These are phyloP conservation scores for Pangasius krempfi DNA, from an alignment of 2,797 vertebrate genomes.

Conservation along the genomic window DNA sequence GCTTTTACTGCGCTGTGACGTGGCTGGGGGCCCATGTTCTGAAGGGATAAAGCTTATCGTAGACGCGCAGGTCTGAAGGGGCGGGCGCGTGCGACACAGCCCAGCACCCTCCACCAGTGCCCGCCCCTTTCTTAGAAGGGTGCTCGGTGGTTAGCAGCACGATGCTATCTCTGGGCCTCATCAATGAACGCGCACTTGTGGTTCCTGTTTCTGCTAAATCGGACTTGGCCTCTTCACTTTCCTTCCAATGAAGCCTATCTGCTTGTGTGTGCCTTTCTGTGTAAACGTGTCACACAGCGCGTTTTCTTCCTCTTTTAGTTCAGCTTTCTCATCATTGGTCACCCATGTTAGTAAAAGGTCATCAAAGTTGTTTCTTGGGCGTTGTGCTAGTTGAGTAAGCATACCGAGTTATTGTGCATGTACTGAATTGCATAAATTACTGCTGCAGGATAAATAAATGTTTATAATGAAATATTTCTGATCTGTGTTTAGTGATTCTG, in stretches of 20 bases:
- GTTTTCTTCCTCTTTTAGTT: conserved; percentile 44
- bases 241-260: conserved; percentile 53
- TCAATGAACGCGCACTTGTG: conserved; percentile 47
- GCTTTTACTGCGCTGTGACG: conserved; percentile 9
- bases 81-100: not conserved
- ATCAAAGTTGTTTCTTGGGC: not conserved
- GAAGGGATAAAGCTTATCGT: conserved; percentile 59
- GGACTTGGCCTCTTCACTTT: conserved; percentile 49
- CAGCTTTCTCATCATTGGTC: conserved; percentile 39
- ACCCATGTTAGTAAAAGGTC: conserved; percentile 33
- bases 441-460: not conserved
- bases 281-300: not conserved
- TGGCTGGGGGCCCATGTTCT: conserved; percentile 27
- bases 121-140: conserved; percentile 64
- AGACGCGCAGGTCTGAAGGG: conserved; percentile 41
- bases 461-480: not conserved
- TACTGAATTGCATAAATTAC: not conserved
- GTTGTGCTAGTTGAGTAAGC: conserved; percentile 12
- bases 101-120: not conserved
- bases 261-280: conserved; percentile 26
- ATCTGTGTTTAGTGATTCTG: not conserved
- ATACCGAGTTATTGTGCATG: too few relatives aligned
- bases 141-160: conserved; percentile 30
- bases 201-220: conserved; percentile 51
- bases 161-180: conserved; percentile 45